Evolutionary conservation across 2,888 invertebrate genomes (phyloP), one percentile per base, ranked within the genome.

Genomic region (Steromphala cineraria): DNA sequence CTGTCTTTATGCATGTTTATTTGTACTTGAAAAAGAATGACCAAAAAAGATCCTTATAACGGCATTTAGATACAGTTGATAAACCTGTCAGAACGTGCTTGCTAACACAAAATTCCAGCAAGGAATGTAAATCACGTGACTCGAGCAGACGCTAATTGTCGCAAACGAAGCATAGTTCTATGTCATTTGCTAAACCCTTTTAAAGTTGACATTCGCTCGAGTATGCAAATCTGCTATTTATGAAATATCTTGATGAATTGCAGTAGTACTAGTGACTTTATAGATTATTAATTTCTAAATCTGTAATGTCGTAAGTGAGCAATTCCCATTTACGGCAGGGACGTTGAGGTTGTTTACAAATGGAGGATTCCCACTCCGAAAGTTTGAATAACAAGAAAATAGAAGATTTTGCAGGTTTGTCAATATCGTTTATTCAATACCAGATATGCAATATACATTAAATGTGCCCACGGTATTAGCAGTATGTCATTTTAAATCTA

Each of bases 281-380:
- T 28, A 15, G 0, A 7, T 62, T n/a, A n/a, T n/a, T n/a, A 62
- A 24, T 8, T 24, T 28, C 28, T 24, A 62, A 24, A 28, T n/a
- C 24, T 62, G 0, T n/a, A 28, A 15, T 10, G 46, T 46, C 46
- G 46, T 46, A 46, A 46, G 5, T 13, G 10, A 10, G 13, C 46
- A 46, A 46, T 46, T 10, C 24, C 62, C 4, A 7, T 10, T 62
- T 62, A 24, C 62, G 62, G 62, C 62, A 62, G 28, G 28, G 62
- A 28, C 62, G 62, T 62, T 62, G 24, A 62, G 28, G 62, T 62
- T 62, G 62, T 62, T 62, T 62, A 62, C 62, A 62, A 62, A 62
- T 62, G 62, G 62, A 62, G 62, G 62, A 21, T 62, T 46, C 10
- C 13, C 46, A 24, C 24, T 13, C 17, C 62, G 62, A 24, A 15